These are phyloP conservation scores for Drosophila percnosoma DNA, from an alignment of 2,888 invertebrate genomes.

Conservation along the genomic window DNA sequence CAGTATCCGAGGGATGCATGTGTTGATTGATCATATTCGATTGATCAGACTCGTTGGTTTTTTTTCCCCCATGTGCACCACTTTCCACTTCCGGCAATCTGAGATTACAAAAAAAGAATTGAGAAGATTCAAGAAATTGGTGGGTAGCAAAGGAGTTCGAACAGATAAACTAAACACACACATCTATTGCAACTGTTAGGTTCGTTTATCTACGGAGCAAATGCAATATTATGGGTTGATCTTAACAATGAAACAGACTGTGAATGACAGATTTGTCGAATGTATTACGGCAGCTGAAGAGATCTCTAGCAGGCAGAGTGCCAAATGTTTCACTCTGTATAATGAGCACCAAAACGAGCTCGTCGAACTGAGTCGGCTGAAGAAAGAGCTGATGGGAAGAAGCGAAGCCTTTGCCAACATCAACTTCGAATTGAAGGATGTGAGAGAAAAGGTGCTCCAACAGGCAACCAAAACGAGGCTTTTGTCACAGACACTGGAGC, in stretches of 20 bases:
- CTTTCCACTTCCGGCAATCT: background rate
- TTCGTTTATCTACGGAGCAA: slow-evolving; percentile 19
- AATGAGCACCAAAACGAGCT: background rate
- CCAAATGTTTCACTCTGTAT: background rate
- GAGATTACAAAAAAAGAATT: background rate
- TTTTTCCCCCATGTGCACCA: background rate
- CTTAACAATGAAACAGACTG: background rate
- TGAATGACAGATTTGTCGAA: background rate
- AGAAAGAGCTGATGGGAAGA: background rate
- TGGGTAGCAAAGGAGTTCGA: background rate
- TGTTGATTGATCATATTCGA: slow-evolving; percentile 5
- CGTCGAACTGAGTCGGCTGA: background rate
- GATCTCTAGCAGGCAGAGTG: background rate
- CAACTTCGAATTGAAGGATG: slow-evolving; percentile 7
- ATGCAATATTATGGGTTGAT: slow-evolving; percentile 13
- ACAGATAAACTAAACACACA: background rate
- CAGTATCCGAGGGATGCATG: background rate
- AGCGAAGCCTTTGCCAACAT: background rate
- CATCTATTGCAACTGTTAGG: background rate
- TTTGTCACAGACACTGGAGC: background rate
- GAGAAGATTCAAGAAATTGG: slow-evolving; percentile 4
- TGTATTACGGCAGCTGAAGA: background rate
- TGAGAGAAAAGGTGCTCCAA: background rate
- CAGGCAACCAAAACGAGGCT: background rate
- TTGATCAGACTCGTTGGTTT: background rate